Evolutionary conservation across 2,797 vertebrate species (phyloP).

Genomic region (Urocyon cinereoargenteus): DNA sequence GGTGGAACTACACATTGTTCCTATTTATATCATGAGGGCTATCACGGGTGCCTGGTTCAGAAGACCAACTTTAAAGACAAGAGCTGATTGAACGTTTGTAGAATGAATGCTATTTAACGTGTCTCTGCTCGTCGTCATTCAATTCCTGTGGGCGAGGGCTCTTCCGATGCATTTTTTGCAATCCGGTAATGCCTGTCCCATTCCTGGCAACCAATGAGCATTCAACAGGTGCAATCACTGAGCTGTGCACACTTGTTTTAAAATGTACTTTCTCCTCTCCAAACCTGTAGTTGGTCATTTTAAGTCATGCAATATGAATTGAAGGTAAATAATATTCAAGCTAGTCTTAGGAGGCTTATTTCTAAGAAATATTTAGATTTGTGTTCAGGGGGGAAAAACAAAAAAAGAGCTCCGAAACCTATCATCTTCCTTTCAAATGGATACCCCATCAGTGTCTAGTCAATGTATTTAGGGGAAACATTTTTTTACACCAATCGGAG

Average conservation of each 20-base stretch:
- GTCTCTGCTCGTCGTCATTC: not conserved
- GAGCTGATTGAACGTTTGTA: not conserved
- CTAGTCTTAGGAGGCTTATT: not conserved
- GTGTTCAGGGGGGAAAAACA: not conserved
- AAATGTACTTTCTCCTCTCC: not conserved
- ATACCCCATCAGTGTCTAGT: not conserved
- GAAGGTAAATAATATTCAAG: not conserved
- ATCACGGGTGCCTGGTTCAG: not conserved
- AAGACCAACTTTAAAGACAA: constrained; percentile 33
- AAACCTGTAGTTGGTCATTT: not conserved
- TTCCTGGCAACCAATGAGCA: not conserved
- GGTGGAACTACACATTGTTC: not conserved
- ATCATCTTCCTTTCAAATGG: not conserved
- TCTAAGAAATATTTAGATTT: constrained; percentile 11
- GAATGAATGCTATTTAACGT: constrained; percentile 1
- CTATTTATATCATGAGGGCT: not conserved
- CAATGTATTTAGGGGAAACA: not conserved
- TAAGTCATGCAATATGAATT: not conserved
- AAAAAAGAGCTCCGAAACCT: not conserved
- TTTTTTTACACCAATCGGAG: not conserved
- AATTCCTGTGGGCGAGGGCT: not conserved
- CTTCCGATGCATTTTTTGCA: not conserved
- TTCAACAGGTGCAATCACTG: constrained; percentile 39
- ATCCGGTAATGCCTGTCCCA: not conserved
- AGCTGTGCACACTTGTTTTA: not conserved